Base-by-base conservation (phyloP, 2,797 vertebrate species). In the Crax fasciolata region DNA sequence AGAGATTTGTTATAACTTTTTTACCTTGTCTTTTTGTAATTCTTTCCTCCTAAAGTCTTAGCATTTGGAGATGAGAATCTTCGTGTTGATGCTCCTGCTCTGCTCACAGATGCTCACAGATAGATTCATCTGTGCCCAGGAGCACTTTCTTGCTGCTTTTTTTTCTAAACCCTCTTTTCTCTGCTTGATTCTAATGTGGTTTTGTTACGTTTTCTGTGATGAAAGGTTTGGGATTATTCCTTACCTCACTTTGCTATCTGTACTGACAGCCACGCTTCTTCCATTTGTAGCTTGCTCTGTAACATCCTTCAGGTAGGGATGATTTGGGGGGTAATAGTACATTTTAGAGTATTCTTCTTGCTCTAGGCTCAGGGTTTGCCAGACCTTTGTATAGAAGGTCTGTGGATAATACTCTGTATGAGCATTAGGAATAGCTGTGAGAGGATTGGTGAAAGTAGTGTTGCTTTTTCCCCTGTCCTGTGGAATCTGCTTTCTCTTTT, bases 131-230 rank as follows among this genome's bases (percentile, higher is more conserved):
- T 83, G 24, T 92, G 54, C 48, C 52, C 89, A 91, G 9, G 46
- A 84, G 62, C 70, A 49, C 72, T 96, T 95, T 85, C 54, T 83
- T 78, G 66, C 54, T 92, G 72, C 73, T 93, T 3, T 84, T 94
- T 95, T 89, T 96, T 41, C 54, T 80, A 92, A 77, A 46, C 39
- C 27, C 46, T 83, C 30, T 96, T 92, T 95, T 89, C 81, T 92
- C 89, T 81, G 35, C 84, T 91, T 81, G 58, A 81, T 89, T 90
- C 77, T 65, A 79, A 28, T 63, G 63, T 57, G 90, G 35, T 90
- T 94, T 81, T 81, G 62, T 75, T 94, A 11, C 48, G 70, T 92
- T 96, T 88, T 90, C 63, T 16, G n/a, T 92, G 76, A 84, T 93
- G 82, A 95, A 95, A 93, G 89, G 62, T 92, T 93, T 96, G 52